A percentile compares a stretch with the other conserved stretches of the same genome.
Evolutionary conservation across 2,888 invertebrate genomes (phyloP).

Genomic region (Eilema depressum): DNA sequence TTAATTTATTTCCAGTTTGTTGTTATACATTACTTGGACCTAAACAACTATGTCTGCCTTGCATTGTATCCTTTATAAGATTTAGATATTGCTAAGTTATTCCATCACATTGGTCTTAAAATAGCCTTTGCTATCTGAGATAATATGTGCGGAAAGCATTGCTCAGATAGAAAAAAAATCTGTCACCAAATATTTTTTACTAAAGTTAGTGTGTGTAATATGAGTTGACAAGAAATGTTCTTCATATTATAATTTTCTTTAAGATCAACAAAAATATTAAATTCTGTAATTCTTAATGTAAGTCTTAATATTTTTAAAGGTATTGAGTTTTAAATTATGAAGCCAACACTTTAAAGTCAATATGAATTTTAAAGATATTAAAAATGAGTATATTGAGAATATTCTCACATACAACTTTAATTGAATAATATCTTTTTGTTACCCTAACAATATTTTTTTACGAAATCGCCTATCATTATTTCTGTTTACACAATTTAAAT

Average conservation of each 20-base stretch:
- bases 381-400: no score
- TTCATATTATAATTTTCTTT: not conserved
- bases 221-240: no score
- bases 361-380: no score
- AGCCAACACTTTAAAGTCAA: no score
- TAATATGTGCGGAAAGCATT: no score
- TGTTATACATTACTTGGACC: slow-evolving; percentile 27
- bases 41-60: slow-evolving; percentile 43
- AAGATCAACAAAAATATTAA: not conserved
- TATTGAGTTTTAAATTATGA: not conserved
- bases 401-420: no score
- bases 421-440: no score
- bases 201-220: not conserved
- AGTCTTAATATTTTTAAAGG: not conserved
- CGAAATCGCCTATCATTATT: not conserved
- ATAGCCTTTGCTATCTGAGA: no score
- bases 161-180: no score
- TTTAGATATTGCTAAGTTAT: not conserved
- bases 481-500: not conserved
- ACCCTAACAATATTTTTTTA: no score
- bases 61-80: slow-evolving; percentile 64
- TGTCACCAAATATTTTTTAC: not conserved
- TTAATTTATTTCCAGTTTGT: slow-evolving; percentile 53
- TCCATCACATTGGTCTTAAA: not conserved
- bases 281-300: no score